A percentile compares a stretch with the other conserved stretches of the same genome.
phyloP scores from a whole-genome alignment of 2,888 invertebrate genomes.

The Stenichneumon culpator region DNA sequence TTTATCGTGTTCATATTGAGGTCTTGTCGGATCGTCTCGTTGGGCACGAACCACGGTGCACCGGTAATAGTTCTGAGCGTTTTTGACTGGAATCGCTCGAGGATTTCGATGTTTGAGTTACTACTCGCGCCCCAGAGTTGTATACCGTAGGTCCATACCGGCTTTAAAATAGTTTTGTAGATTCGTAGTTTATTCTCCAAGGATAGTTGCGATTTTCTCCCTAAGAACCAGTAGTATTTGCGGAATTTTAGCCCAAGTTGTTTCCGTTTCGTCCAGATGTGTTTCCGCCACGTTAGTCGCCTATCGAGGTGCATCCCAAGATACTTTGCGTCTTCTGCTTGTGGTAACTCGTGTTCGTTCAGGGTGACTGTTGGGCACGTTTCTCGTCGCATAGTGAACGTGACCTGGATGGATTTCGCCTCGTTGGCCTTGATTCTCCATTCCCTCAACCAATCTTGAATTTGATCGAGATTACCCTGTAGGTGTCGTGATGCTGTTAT shows the following conservation, averaged over 20 bases:
- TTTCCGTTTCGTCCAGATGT: constrained; percentile 57
- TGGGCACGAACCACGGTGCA: neutral
- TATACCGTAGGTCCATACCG: constrained; percentile 51
- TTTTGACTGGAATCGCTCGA: constrained; percentile 65
- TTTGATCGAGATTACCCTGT: neutral
- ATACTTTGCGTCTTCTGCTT: constrained; percentile 66
- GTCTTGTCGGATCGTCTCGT: neutral
- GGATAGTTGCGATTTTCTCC: constrained; percentile 57
- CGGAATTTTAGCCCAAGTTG: constrained; percentile 25
- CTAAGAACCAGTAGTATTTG: constrained; percentile 65
- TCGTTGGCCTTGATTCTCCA: constrained; percentile 73
- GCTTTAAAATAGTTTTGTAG: constrained; percentile 64
- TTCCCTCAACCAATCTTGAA: constrained; percentile 66
- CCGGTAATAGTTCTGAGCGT: constrained; percentile 20
- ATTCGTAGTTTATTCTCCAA: constrained; percentile 51
- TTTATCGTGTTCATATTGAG: neutral
- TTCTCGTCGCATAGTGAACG: constrained; percentile 67
- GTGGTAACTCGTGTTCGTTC: constrained; percentile 60
- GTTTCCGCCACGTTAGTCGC: constrained; percentile 63
- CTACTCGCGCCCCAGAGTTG: constrained; percentile 62
- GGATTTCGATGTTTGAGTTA: constrained; percentile 61
- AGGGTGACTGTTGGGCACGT: constrained; percentile 48
- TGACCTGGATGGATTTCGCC: constrained; percentile 71
- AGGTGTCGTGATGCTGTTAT: neutral
- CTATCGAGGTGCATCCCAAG: constrained; percentile 70